These are phyloP conservation scores for Epizoanthus ramosus DNA, from an alignment of 92 coral and sea anemone species.

Conservation along the genomic window DNA sequence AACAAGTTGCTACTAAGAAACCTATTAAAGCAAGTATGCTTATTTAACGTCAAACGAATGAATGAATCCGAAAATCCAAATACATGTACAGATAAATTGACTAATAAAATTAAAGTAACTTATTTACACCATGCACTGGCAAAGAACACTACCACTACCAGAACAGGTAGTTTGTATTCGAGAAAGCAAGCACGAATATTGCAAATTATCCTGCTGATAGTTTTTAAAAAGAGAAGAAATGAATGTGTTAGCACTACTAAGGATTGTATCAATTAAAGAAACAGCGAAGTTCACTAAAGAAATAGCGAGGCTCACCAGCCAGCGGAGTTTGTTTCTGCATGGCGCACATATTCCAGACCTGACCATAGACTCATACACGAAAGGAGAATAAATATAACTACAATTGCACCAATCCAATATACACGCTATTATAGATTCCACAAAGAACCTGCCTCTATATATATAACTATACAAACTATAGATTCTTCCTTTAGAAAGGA, in stretches of 20 bases:
- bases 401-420: not conserved
- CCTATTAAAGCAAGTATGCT: no score
- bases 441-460: not conserved
- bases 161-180: no score
- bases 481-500: constrained; percentile 1
- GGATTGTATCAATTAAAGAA: not conserved
- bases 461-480: not conserved
- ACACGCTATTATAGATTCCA: not conserved
- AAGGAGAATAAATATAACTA: constrained; percentile 5
- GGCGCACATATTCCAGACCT: not conserved
- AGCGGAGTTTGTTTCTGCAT: not conserved
- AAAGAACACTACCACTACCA: no score
- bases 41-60: no score
- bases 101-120: no score
- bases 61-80: no score
- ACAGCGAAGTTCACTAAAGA: not conserved
- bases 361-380: not conserved
- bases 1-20: no score
- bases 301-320: not conserved
- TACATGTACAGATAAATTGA: no score
- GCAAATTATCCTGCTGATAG: no score
- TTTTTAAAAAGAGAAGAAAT: no score
- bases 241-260: not conserved
- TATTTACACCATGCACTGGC: no score
- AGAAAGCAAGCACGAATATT: no score